A percentile compares a stretch with the other conserved stretches of the same genome.
phyloP scores from a whole-genome alignment of 2,888 invertebrate genomes.

The Temnothorax unifasciatus region DNA sequence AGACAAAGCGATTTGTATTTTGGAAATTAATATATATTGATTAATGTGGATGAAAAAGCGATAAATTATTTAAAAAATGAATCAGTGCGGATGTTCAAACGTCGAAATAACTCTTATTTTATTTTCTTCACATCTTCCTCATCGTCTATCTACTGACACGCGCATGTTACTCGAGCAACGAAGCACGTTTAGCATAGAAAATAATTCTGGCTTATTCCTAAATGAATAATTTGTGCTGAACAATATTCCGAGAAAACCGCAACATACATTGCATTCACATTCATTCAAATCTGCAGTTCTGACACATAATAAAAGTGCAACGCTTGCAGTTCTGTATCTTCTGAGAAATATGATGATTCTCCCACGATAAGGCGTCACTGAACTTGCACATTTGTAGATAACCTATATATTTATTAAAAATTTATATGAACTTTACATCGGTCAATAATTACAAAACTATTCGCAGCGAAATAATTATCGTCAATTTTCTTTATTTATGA shows the following conservation, averaged over 20 bases:
- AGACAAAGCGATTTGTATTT: not conserved
- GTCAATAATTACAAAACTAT: not conserved
- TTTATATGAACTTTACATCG: slow-evolving; percentile 9
- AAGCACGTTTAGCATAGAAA: not conserved
- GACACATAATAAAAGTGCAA: not conserved
- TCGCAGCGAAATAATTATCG: not conserved
- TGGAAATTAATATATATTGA: not conserved
- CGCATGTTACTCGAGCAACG: no score
- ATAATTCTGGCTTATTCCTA: not conserved
- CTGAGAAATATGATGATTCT: slow-evolving; percentile 40
- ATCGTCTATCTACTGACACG: not conserved
- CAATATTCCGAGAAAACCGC: slow-evolving; percentile 16
- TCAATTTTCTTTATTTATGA: not conserved
- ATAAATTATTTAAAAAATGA: not conserved
- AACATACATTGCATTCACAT: slow-evolving; percentile 1
- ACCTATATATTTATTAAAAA: slow-evolving; percentile 5
- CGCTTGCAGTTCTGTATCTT: slow-evolving; percentile 33
- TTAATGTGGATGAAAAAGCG: not conserved
- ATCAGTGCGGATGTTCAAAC: not conserved
- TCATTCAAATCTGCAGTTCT: slow-evolving; percentile 13
- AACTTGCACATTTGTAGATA: slow-evolving; percentile 20
- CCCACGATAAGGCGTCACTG: slow-evolving; percentile 23
- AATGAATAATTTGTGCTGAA: slow-evolving; percentile 29
- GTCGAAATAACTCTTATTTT: not conserved
- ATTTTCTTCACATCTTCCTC: not conserved